These are phyloP conservation scores for Agrypnus murinus DNA, from an alignment of 2,888 invertebrate genomes.

Conservation along the genomic window DNA sequence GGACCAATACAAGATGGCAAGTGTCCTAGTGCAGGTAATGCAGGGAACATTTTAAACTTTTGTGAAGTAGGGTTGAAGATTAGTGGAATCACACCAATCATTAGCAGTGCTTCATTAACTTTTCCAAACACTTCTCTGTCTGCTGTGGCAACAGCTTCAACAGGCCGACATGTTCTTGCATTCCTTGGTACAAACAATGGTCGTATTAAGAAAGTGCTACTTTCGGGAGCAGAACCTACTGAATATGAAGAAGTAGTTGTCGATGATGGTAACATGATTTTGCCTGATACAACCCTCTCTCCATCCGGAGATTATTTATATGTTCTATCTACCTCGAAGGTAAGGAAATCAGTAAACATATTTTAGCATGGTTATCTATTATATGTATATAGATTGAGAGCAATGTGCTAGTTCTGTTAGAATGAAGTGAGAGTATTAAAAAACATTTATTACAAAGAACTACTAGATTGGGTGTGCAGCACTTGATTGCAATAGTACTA, in stretches of 20 bases:
- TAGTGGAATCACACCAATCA: slow-evolving; percentile 90
- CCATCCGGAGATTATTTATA: slow-evolving; percentile 89
- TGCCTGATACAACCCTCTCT: slow-evolving; percentile 92
- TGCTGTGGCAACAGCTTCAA: slow-evolving; percentile 90
- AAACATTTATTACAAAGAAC: too few species aligned
- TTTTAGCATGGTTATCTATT: too few species aligned
- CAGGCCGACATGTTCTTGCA: slow-evolving; percentile 93
- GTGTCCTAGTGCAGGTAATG: slow-evolving; percentile 90
- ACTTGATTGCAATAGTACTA: too few species aligned
- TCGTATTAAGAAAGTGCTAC: slow-evolving; percentile 87
- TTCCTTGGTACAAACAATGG: slow-evolving; percentile 94
- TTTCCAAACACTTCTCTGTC: slow-evolving; percentile 88
- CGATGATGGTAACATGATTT: slow-evolving; percentile 84
- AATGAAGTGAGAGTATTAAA: too few species aligned
- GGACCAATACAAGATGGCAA: slow-evolving; percentile 93
- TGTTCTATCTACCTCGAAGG: slow-evolving; percentile 85
- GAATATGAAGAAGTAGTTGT: slow-evolving; percentile 92
- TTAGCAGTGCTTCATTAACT: slow-evolving; percentile 82
- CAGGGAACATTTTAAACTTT: slow-evolving; percentile 93
- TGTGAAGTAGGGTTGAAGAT: slow-evolving; percentile 95
- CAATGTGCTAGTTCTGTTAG: too few species aligned
- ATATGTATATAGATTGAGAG: too few species aligned
- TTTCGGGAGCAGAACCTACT: slow-evolving; percentile 82
- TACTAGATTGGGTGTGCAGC: too few species aligned
- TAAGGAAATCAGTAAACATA: too few species aligned